These are phyloP conservation scores for Maniola hyperantus DNA, from an alignment of 2,888 invertebrate genomes.

Conservation along the genomic window DNA sequence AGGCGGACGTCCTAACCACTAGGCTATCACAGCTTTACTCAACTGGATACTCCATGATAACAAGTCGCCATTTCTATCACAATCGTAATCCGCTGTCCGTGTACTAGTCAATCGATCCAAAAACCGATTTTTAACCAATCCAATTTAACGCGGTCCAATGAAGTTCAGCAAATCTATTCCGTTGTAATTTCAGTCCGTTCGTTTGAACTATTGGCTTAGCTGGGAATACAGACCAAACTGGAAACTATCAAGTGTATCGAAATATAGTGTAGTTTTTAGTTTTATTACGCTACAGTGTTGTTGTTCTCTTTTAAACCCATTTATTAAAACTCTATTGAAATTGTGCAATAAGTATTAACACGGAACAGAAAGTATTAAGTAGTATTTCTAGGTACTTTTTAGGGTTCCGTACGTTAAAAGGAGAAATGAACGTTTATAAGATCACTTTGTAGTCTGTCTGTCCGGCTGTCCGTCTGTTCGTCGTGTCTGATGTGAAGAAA, in stretches of 20 bases:
- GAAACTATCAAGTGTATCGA: not conserved
- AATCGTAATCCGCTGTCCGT: slow-evolving; percentile 22
- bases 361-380: too few species aligned
- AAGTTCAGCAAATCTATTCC: slow-evolving; percentile 31
- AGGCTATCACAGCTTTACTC: too few species aligned
- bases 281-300: not conserved
- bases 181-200: slow-evolving; percentile 31
- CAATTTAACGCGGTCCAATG: slow-evolving; percentile 27
- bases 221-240: not conserved
- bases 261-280: not conserved
- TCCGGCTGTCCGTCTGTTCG: too few species aligned
- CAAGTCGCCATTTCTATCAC: slow-evolving; percentile 13
- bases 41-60: not conserved
- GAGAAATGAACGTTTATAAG: too few species aligned
- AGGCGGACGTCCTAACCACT: too few species aligned
- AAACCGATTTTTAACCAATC: slow-evolving; percentile 27
- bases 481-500: too few species aligned
- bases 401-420: too few species aligned
- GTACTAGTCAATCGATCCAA: slow-evolving; percentile 16
- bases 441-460: too few species aligned
- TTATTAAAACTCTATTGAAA: not conserved
- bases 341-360: not conserved
- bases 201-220: slow-evolving; percentile 12
- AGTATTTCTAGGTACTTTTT: too few species aligned
- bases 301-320: too few species aligned